These are phyloP conservation scores for Piaya cayana DNA, from an alignment of 2,113 vertebrate species.

Conservation along the genomic window DNA sequence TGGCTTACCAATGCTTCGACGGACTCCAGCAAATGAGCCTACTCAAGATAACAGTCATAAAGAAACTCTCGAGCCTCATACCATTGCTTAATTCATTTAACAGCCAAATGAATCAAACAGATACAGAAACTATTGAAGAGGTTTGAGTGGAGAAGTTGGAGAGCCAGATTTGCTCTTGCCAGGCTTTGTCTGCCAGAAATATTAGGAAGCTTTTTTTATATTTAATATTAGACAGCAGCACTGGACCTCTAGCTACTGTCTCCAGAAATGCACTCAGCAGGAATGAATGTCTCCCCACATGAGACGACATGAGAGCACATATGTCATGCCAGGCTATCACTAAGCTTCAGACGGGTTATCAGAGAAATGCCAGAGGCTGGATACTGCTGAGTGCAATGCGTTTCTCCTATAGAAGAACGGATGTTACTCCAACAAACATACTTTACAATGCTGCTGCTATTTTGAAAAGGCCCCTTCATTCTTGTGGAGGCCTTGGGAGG, in stretches of 20 bases:
- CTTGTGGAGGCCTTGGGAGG: not conserved
- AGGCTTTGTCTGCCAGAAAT: slow-evolving; percentile 72
- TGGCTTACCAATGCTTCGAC: not conserved
- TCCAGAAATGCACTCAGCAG: slow-evolving; percentile 70
- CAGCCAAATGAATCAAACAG: slow-evolving; percentile 71
- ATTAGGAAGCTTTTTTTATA: slow-evolving; percentile 71
- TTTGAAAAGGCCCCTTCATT: slow-evolving; percentile 28
- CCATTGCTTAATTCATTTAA: slow-evolving; percentile 53
- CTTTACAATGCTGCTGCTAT: not conserved
- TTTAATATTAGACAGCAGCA: slow-evolving; percentile 79
- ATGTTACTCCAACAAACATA: not conserved
- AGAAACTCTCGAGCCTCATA: slow-evolving; percentile 51
- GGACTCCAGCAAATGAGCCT: slow-evolving; percentile 11
- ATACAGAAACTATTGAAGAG: slow-evolving; percentile 68
- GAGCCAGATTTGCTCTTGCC: slow-evolving; percentile 66
- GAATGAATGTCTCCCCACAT: slow-evolving; percentile 56
- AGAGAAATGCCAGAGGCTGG: slow-evolving; percentile 62
- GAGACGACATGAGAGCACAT: slow-evolving; percentile 63
- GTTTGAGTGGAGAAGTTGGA: slow-evolving; percentile 25
- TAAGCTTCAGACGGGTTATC: slow-evolving; percentile 65
- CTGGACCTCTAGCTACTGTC: slow-evolving; percentile 77
- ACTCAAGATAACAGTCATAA: not conserved
- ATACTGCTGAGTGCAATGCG: not conserved
- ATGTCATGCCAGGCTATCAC: slow-evolving; percentile 65
- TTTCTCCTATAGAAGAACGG: not conserved